Evolutionary conservation across 2,113 vertebrate species (phyloP).

Genomic region (Sisor rabdophorus): DNA sequence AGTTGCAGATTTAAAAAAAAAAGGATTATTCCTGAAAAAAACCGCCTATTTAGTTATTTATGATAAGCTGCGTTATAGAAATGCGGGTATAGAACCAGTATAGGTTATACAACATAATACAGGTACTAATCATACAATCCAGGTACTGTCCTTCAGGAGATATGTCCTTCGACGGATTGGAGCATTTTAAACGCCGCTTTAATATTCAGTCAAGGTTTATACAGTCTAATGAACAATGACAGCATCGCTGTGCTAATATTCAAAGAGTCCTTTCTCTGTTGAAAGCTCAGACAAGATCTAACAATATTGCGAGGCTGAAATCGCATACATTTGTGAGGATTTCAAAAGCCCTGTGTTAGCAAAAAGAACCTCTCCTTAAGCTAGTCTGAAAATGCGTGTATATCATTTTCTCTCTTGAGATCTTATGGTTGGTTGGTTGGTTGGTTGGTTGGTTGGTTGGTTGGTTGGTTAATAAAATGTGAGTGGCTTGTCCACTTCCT

Average conservation of each 20-base stretch:
- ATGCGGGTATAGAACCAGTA: not conserved
- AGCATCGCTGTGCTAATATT: constrained; percentile 9
- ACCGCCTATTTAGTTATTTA: not conserved
- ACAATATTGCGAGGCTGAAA: not conserved
- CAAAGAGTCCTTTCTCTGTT: constrained; percentile 17
- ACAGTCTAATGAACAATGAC: constrained; percentile 1
- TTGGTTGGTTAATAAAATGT: no score
- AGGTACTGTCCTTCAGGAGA: not conserved
- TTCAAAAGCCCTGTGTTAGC: not conserved
- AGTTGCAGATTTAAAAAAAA: not conserved
- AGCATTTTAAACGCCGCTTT: constrained; percentile 15
- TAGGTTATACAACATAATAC: not conserved
- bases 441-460: not conserved
- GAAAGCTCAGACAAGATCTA: not conserved
- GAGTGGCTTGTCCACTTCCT: not conserved
- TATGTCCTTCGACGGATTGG: not conserved
- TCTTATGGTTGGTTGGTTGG: not conserved
- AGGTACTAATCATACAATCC: not conserved
- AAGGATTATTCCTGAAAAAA: not conserved
- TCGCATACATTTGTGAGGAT: constrained; percentile 21
- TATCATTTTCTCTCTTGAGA: not conserved
- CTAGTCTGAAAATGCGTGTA: constrained; percentile 13
- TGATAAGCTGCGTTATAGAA: not conserved
- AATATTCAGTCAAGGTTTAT: constrained; percentile 26
- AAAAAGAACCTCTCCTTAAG: constrained; percentile 2